A percentile compares a stretch with the other conserved stretches of the same genome.
phyloP scores from a whole-genome alignment of 2,888 invertebrate species.

The Entomobrya proxima region DNA sequence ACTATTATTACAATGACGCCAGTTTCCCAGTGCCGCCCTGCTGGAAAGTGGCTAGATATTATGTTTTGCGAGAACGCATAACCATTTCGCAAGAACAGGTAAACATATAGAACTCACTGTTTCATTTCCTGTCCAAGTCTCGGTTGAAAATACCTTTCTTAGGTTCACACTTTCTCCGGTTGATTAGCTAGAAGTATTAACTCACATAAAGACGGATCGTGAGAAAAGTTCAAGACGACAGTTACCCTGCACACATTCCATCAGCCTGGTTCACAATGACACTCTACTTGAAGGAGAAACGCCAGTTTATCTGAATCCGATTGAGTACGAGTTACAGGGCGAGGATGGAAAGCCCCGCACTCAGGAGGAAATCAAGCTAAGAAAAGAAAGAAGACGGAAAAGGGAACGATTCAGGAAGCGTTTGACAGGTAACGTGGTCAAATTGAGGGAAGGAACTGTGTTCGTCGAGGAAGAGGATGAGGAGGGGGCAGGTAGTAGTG shows the following conservation, averaged over 20 bases:
- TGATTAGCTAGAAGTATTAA: constrained; percentile 21
- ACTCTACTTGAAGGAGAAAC: not conserved
- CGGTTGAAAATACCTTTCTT: too few species aligned
- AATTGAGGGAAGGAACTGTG: not conserved
- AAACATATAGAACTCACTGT: not conserved
- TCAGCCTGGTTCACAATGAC: not conserved
- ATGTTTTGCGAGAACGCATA: constrained; percentile 35
- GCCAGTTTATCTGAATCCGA: not conserved
- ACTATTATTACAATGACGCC: constrained; percentile 52
- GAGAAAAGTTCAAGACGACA: not conserved
- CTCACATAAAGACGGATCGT: constrained; percentile 12
- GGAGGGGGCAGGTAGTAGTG: not conserved
- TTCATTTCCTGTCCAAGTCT: too few species aligned
- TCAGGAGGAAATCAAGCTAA: not conserved
- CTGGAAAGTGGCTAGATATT: constrained; percentile 33
- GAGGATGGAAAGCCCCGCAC: constrained; percentile 35
- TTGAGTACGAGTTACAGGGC: constrained; percentile 22
- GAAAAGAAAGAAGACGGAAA: not conserved
- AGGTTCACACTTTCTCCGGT: too few species aligned
- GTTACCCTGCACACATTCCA: constrained; percentile 42
- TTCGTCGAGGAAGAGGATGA: not conserved
- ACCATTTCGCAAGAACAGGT: constrained; percentile 44
- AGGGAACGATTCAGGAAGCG: not conserved
- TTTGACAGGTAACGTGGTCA: not conserved
- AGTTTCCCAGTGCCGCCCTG: constrained; percentile 60